Base-by-base conservation (phyloP, 2,888 invertebrate species). In the Brachyptera putata region DNA sequence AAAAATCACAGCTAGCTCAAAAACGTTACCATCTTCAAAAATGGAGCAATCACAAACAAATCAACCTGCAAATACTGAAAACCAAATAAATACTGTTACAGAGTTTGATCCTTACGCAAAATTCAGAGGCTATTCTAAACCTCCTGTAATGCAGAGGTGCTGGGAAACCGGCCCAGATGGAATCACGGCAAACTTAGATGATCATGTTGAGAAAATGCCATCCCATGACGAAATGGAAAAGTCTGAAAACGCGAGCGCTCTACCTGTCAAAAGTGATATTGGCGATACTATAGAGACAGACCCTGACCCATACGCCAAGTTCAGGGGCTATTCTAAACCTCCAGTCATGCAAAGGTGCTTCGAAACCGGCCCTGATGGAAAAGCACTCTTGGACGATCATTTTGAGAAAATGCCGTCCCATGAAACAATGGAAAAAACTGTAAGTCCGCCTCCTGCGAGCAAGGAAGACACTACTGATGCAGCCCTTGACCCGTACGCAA, bases 61-160 rank as follows among this genome's bases (percentile, higher is more conserved):
- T 24, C 5, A 46, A 24, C 61, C 63, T 43, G 56, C 59, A 49
- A 58, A 65, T 9, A 63, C 60, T 3, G 65, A 65, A 2, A 67
- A 68, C 50, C 63, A 66, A 66, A 66, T 67, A 37, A 68, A 69
- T 73, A 61, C 71, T 67, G 56, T 74, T 72, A 0, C 69, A 71
- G 59, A 72, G 72, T 61, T 2, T 22, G 46, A 46, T 24, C 46
- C 46, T 1, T 46, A 46, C 13, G 11, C 46, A n/a, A 46, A 46
- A 46, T 24, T 46, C 2, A 2, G 46, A 22, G 46, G 46, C 24
- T 46, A 24, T n/a, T 46, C 46, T n/a, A 21, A 46, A 18, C 46
- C 46, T 4, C 46, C 46, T 24, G 16, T 46, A 3, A 46, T 46
- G 46, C 46, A 46, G 22, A 46, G 46, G n/a, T 46, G 46, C 24